These are phyloP conservation scores for Tetheella fluctuosa DNA, from an alignment of 2,888 invertebrate genomes.

Conservation along the genomic window DNA sequence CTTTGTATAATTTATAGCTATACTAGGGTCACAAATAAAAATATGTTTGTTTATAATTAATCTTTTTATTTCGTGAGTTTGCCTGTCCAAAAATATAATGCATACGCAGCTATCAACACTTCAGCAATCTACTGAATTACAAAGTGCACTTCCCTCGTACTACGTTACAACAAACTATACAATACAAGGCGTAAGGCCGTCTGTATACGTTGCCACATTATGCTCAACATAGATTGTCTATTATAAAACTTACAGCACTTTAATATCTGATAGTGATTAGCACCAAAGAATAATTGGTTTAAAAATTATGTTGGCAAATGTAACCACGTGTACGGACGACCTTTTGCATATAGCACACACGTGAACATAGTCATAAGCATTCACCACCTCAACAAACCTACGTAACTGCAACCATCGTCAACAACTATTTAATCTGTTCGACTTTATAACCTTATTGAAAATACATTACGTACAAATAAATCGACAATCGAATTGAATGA, in stretches of 20 bases:
- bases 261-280: neutral
- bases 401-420: conserved; percentile 46
- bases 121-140: conserved; percentile 67
- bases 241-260: neutral
- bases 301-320: neutral
- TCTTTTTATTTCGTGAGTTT: conserved; percentile 74
- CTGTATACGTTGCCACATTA: conserved; percentile 21
- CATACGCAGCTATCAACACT: conserved; percentile 68
- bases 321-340: neutral
- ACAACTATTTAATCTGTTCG: conserved; percentile 38
- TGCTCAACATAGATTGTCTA: conserved; percentile 9
- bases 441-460: conserved; percentile 29
- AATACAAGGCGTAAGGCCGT: conserved; percentile 38
- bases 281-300: conserved; percentile 5
- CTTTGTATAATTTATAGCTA: conserved; percentile 23
- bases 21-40: conserved; percentile 46
- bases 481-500: no score
- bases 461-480: conserved; percentile 17
- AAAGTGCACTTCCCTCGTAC: conserved; percentile 67
- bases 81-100: conserved; percentile 81
- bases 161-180: conserved; percentile 44
- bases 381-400: conserved; percentile 29
- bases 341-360: conserved; percentile 30
- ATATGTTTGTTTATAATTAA: conserved; percentile 53
- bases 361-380: conserved; percentile 34